phyloP scores from a whole-genome alignment of 2,113 vertebrate species.

The Cephalophus harveyi region DNA sequence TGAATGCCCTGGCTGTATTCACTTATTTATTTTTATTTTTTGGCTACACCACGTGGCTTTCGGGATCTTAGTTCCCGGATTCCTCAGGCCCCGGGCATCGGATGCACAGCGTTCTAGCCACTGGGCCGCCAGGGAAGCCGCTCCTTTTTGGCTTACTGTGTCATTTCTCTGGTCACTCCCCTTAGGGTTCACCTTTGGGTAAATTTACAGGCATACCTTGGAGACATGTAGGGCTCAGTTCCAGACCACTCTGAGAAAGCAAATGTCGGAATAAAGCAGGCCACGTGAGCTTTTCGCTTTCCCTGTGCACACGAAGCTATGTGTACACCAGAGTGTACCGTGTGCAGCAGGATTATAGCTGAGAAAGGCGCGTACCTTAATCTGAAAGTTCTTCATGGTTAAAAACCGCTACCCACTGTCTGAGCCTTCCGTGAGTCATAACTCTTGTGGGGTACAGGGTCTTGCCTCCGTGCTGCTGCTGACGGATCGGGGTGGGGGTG shows the following conservation, averaged over 20 bases:
- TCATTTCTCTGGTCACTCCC: rapidly evolving
- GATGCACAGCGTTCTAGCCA: neutral
- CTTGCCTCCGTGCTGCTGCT: neutral
- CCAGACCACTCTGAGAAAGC: neutral
- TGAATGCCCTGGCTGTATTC: neutral
- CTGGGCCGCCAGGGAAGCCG: rapidly evolving
- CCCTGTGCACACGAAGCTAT: rapidly evolving
- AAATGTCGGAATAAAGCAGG: neutral
- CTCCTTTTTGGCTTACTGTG: neutral
- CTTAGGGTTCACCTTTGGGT: neutral
- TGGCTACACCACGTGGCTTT: neutral
- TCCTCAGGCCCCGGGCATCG: neutral
- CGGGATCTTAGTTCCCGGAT: neutral
- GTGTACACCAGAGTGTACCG: rapidly evolving
- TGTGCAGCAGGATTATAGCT: rapidly evolving
- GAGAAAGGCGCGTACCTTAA: neutral
- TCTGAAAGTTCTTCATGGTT: neutral
- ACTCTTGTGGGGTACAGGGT: neutral
- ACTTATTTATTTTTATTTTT: neutral
- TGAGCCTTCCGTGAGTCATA: neutral
- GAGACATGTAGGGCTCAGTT: neutral
- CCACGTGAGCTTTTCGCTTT: neutral
- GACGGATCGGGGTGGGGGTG: neutral
- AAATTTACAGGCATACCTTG: neutral
- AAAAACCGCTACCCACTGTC: rapidly evolving